Percentiles rank a stretch among this genome's conserved stretches.
These are phyloP conservation scores for Pammene fasciana DNA, from an alignment of 2,888 invertebrate genomes.

Conservation along the genomic window DNA sequence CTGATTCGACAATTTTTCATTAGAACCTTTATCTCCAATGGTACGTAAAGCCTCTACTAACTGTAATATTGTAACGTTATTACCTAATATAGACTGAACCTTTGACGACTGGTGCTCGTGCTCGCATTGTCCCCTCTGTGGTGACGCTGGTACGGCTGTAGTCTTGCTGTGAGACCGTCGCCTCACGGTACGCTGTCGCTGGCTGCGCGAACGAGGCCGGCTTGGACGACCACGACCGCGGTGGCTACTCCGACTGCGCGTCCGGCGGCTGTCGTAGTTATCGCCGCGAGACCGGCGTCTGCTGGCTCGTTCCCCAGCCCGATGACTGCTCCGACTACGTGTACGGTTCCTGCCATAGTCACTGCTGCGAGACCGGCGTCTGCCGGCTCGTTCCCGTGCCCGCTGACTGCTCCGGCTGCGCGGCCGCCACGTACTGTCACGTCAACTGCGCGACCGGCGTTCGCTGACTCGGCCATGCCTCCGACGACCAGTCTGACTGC, in stretches of 20 bases:
- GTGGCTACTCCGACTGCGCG: too few relatives aligned
- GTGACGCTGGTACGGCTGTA: background rate
- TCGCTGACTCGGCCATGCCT: background rate
- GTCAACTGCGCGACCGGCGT: background rate
- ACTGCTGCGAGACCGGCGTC: too few relatives aligned
- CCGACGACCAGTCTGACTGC: background rate
- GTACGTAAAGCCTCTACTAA: slow-evolving; percentile 26
- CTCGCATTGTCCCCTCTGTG: background rate
- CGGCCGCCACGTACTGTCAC: background rate
- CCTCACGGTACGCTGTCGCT: too few relatives aligned
- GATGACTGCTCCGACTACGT: too few relatives aligned
- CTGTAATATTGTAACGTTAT: slow-evolving; percentile 8
- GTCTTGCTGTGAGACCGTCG: background rate
- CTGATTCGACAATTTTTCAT: slow-evolving; percentile 23
- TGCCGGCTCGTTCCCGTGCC: background rate
- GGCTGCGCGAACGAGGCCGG: too few relatives aligned
- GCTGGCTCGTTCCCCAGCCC: too few relatives aligned
- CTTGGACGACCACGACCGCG: too few relatives aligned
- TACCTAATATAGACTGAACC: background rate
- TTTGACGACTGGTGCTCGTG: background rate
- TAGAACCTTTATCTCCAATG: slow-evolving; percentile 16
- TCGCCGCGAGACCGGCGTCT: too few relatives aligned
- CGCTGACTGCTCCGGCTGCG: background rate
- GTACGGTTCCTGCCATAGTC: too few relatives aligned
- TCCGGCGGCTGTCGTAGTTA: too few relatives aligned